Evolutionary conservation across 2,888 invertebrate genomes (phyloP).

Genomic region (Mamestra brassicae): DNA sequence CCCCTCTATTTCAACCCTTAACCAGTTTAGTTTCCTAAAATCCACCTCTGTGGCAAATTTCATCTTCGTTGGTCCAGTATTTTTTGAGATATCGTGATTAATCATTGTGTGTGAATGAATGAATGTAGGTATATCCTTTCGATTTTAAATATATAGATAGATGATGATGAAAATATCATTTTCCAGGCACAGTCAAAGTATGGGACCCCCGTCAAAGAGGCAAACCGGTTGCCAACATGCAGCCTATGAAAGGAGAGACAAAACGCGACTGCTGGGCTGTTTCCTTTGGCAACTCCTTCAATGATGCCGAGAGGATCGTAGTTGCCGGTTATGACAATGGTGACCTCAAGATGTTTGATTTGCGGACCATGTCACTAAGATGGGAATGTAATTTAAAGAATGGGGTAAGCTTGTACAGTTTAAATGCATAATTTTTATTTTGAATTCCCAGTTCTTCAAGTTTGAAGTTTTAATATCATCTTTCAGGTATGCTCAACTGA

Average conservation of each 20-base stretch:
- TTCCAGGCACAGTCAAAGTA: constrained; percentile 95
- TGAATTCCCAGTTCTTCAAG: neutral
- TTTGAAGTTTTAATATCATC: constrained; percentile 3
- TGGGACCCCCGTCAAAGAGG: constrained; percentile 98
- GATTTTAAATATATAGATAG: no score
- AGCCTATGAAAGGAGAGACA: constrained; percentile 93
- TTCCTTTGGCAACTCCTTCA: constrained; percentile 97
- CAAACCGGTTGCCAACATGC: constrained; percentile 97
- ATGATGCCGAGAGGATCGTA: constrained; percentile 95
- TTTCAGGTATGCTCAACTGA: constrained; percentile 94
- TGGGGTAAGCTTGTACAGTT: constrained; percentile 90
- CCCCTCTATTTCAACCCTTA: no score
- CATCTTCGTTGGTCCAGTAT: no score
- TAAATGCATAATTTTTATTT: no score
- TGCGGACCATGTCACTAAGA: constrained; percentile 94
- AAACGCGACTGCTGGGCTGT: constrained; percentile 98
- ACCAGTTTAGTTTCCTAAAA: no score
- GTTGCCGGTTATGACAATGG: constrained; percentile 99
- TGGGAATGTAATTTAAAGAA: constrained; percentile 98
- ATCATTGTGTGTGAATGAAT: no score
- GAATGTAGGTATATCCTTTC: no score
- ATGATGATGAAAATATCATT: no score
- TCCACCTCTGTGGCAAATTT: no score
- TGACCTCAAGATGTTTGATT: constrained; percentile 98
- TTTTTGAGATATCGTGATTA: no score